Evolutionary conservation across 2,888 invertebrate species (phyloP).

Genomic region (Ferdinandea cuprea): DNA sequence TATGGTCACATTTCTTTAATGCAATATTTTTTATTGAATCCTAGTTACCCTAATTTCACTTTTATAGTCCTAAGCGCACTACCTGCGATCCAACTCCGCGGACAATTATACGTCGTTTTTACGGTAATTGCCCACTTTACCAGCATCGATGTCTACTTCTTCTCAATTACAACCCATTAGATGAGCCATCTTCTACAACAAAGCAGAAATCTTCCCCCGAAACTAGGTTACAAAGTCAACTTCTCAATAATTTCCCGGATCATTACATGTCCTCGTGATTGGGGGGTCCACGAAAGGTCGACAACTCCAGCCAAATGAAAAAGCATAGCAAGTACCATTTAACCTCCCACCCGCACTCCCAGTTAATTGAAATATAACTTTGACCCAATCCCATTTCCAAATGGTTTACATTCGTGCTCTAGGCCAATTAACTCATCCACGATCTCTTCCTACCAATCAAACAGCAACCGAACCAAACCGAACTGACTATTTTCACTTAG

Average conservation of each 20-base stretch:
- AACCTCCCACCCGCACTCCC: conserved; percentile 50
- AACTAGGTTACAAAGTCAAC: conserved; percentile 62
- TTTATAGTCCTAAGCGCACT: too few relatives aligned
- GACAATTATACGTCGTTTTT: neutral
- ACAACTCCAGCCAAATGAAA: conserved; percentile 15
- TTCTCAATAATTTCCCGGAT: conserved; percentile 42
- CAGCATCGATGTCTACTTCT: neutral
- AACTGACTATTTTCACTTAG: conserved; percentile 58
- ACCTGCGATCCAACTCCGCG: too few relatives aligned
- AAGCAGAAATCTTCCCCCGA: conserved; percentile 7
- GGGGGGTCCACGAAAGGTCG: conserved; percentile 24
- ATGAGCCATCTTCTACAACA: neutral
- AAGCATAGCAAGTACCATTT: conserved; percentile 50
- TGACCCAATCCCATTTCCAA: conserved; percentile 71
- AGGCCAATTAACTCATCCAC: conserved; percentile 73
- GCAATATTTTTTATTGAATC: too few relatives aligned
- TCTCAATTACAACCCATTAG: neutral
- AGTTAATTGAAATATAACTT: conserved; percentile 73
- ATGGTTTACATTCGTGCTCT: conserved; percentile 72
- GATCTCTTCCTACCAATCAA: conserved; percentile 64
- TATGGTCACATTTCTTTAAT: too few relatives aligned
- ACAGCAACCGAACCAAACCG: conserved; percentile 31
- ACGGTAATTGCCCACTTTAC: too few relatives aligned
- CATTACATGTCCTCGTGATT: conserved; percentile 21
- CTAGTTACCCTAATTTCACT: too few relatives aligned